A percentile compares a stretch with the other conserved stretches of the same genome.
Conservation (phyloP, 2,113 vertebrate species). For the Thomomys bottae region DNA sequence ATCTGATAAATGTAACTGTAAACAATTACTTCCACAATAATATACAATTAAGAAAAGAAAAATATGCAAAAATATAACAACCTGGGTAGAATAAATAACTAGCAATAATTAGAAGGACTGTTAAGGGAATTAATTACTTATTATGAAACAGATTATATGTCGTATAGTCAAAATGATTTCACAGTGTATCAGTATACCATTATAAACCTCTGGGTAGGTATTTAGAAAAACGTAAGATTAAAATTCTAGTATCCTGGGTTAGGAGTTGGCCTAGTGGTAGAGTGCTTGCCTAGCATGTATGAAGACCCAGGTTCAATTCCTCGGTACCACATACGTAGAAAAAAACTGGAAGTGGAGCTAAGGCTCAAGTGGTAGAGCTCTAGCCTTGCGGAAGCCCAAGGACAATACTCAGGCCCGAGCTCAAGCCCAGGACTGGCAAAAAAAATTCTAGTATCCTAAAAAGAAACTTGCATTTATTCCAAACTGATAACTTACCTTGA, state of each 20-base stretch:
- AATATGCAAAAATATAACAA: neutral
- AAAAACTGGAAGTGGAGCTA: too few species aligned
- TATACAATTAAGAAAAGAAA: neutral
- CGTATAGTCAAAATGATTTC: slow-evolving; percentile 5
- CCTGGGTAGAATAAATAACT: neutral
- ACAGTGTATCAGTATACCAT: neutral
- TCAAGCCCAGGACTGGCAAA: too few species aligned
- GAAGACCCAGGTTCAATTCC: too few species aligned
- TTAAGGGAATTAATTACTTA: neutral
- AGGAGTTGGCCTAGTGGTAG: too few species aligned
- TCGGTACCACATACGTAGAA: too few species aligned
- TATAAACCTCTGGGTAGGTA: neutral
- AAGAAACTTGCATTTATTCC: neutral
- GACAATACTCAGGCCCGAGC: too few species aligned
- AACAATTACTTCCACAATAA: too few species aligned
- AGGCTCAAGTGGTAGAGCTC: too few species aligned
- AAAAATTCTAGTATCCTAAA: too few species aligned
- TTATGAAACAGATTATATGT: neutral
- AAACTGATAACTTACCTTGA: slow-evolving; percentile 7
- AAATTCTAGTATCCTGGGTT: neutral
- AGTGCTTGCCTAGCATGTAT: too few species aligned
- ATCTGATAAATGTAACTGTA: too few species aligned
- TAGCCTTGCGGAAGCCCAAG: too few species aligned
- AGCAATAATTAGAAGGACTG: neutral
- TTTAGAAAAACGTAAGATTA: neutral